Conservation (phyloP, 2,113 vertebrate genomes). For the Gobius niger region DNA sequence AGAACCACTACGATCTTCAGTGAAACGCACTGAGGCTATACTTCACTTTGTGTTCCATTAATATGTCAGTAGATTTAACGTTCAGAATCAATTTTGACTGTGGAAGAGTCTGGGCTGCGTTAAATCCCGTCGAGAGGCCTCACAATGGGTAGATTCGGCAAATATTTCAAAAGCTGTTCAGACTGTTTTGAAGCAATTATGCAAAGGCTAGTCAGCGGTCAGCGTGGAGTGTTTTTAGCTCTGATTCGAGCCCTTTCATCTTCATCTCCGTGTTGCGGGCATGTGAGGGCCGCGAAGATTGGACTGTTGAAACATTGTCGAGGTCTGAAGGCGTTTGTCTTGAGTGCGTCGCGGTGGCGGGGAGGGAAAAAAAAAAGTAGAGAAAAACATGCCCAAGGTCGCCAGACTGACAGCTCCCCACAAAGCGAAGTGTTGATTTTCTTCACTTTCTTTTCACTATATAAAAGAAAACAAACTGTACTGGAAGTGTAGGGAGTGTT, state of each 20-base stretch:
- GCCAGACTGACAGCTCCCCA: background rate
- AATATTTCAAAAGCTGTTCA: conserved; percentile 3
- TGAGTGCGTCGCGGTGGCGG: background rate
- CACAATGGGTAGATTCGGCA: background rate
- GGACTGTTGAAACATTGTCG: conserved; percentile 33
- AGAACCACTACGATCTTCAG: no score
- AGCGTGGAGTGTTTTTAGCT: background rate
- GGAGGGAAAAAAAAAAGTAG: background rate
- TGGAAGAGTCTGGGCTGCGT: no score
- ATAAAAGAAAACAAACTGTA: conserved; percentile 9
- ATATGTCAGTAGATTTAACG: no score
- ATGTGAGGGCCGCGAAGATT: conserved; percentile 3
- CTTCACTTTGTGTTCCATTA: no score
- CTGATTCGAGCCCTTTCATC: background rate
- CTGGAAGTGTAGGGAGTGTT: conserved; percentile 12
- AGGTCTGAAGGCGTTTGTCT: conserved; percentile 16
- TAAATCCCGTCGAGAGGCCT: background rate
- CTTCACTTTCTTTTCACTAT: background rate
- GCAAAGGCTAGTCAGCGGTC: background rate
- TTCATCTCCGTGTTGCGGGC: conserved; percentile 8
- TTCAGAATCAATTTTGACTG: no score
- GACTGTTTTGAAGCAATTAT: conserved; percentile 5
- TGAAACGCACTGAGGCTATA: no score
- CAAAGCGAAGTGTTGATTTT: conserved; percentile 1
- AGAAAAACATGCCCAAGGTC: conserved; percentile 16